phyloP scores from a whole-genome alignment of 2,888 invertebrate species.

The Lysandra coridon region DNA sequence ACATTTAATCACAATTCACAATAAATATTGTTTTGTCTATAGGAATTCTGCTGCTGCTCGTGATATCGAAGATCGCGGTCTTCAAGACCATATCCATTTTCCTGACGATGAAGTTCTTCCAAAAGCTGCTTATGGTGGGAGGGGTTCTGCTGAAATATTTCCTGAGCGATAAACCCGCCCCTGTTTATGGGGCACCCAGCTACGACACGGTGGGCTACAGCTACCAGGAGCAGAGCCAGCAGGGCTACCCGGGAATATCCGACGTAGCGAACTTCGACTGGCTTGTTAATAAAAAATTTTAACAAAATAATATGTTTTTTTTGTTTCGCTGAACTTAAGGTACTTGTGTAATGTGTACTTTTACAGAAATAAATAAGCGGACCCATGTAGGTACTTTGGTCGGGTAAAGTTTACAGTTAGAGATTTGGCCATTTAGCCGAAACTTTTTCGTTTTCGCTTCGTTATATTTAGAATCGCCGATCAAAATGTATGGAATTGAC shows the following conservation, averaged over 20 bases:
- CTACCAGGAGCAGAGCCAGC: constrained; percentile 54
- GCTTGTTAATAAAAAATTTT: constrained; percentile 57
- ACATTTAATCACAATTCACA: no score
- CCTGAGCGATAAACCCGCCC: constrained; percentile 51
- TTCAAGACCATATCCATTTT: constrained; percentile 64
- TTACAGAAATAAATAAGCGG: neutral
- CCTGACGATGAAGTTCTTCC: constrained; percentile 66
- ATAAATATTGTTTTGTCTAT: constrained; percentile 41
- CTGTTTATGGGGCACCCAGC: constrained; percentile 57
- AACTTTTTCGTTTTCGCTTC: no score
- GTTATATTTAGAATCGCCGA: no score
- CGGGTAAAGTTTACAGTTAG: no score
- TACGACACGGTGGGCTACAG: constrained; percentile 72
- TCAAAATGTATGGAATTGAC: no score
- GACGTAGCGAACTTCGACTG: constrained; percentile 59
- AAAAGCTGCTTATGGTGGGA: constrained; percentile 63
- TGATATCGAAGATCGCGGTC: constrained; percentile 64
- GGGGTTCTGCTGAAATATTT: constrained; percentile 63
- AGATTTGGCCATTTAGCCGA: no score
- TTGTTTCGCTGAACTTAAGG: constrained; percentile 9
- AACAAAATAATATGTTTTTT: neutral
- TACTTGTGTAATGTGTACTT: neutral
- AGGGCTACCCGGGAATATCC: constrained; percentile 49
- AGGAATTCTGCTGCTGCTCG: constrained; percentile 62
- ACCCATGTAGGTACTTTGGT: no score